phyloP scores from a whole-genome alignment of 2,113 vertebrate genomes.

The Trochalopteron elliotii region DNA sequence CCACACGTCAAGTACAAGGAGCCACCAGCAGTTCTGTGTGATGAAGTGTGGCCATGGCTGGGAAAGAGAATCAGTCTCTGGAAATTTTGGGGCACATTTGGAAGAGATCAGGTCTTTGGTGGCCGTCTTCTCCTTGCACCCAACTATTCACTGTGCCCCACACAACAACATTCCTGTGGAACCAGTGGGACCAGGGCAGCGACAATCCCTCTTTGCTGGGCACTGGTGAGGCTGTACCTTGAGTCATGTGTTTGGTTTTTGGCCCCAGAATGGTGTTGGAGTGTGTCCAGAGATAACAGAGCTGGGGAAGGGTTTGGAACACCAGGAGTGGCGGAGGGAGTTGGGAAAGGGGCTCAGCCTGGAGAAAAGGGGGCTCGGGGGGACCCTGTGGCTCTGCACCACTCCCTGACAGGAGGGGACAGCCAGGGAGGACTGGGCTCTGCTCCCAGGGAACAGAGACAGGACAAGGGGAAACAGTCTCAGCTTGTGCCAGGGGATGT shows the following conservation, averaged over 20 bases:
- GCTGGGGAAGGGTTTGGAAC: neutral
- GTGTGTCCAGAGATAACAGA: rapidly evolving
- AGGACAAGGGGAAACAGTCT: rapidly evolving
- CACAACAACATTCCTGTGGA: neutral
- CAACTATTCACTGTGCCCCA: neutral
- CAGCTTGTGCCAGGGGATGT: rapidly evolving
- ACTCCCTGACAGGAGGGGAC: neutral
- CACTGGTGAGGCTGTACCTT: neutral
- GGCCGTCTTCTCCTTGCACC: neutral
- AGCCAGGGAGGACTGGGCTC: rapidly evolving
- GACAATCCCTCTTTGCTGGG: neutral
- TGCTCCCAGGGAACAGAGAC: neutral
- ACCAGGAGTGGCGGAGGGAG: rapidly evolving
- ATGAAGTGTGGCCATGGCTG: rapidly evolving
- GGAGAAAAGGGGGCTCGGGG: neutral
- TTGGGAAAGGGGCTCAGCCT: neutral
- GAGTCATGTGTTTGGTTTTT: neutral
- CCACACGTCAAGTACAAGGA: neutral
- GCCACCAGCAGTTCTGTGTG: neutral
- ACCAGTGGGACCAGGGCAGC: neutral
- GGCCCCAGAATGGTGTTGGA: neutral
- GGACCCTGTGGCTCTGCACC: neutral
- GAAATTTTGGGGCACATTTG: neutral
- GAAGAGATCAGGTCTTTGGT: neutral
- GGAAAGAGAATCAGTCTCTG: neutral